Evolutionary conservation across 2,113 vertebrate species (phyloP).

Genomic region (Diadophis punctatus): DNA sequence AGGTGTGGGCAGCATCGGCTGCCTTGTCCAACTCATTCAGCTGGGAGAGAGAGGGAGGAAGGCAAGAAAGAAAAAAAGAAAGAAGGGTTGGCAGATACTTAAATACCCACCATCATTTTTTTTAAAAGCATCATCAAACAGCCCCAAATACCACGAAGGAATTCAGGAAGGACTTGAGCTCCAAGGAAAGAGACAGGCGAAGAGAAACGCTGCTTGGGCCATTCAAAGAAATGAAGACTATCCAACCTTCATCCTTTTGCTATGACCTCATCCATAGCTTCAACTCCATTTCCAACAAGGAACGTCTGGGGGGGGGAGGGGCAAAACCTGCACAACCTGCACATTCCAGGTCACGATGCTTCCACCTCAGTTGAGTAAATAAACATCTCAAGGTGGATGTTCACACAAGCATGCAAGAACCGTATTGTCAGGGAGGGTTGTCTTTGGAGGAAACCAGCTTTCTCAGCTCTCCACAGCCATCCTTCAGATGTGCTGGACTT

Average conservation of each 20-base stretch:
- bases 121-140: neutral
- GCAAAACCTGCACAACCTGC: no score
- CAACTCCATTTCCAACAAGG: no score
- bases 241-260: neutral
- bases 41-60: conserved; percentile 57
- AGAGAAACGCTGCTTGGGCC: neutral
- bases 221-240: neutral
- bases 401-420: no score
- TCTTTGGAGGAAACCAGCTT: no score
- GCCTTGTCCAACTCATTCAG: conserved; percentile 86
- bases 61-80: neutral
- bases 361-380: no score
- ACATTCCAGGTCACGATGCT: no score
- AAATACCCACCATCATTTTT: neutral
- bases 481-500: no score
- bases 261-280: neutral
- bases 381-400: no score
- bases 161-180: neutral
- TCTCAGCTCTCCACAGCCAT: no score
- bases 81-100: neutral
- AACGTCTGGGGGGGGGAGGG: no score
- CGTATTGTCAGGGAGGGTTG: no score
- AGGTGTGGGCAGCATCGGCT: conserved; percentile 89
- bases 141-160: neutral
- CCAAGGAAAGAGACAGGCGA: neutral